Evolutionary conservation across 2,113 vertebrate species (phyloP), one percentile per base, ranked within the genome.

Genomic region (Eulemur rufifrons): DNA sequence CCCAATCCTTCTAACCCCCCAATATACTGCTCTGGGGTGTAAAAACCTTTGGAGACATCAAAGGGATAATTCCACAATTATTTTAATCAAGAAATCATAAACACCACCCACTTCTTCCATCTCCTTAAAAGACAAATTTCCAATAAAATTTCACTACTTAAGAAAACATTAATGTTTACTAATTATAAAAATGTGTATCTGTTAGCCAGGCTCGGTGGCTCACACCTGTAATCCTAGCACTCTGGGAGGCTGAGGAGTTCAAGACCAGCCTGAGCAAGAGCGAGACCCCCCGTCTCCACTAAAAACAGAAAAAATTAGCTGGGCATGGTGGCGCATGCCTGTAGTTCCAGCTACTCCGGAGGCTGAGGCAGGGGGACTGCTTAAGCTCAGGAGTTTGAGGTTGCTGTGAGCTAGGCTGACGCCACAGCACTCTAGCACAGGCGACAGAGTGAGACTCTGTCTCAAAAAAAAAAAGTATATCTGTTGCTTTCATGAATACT

Each of bases 1-100:
- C 34, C 52, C 9, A 87, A 27, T 47, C 47, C 66, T 50, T 37
- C 10, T 56, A 88, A 50, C 17, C 15, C 42, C 17, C 15, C 42
- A 47, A 76, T 39, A 32, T 9, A 12, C 68, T 82, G 47, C 61
- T 61, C n/a, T 63, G n/a, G n/a, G 12, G 45, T 61, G 42, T 34
- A 39, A 77, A 86, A 64, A 52, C 39, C 34, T 56, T 61, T 37
- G 10, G 18, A 88, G 32, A 66, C 50, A 52, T 52, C 39, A 97
- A 66, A 91, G 56, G 54, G 47, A 89, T 17, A 80, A 66, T 50
- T 66, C 71, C 56, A 56, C 47, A 77, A 25, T 71, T 92, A 74
- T 64, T 89, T 91, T 89, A 82, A 84, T 84, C 64, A 92, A 64
- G 34, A 64, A 81, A 47, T 50, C 47, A 81, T 85, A 78, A 77